These are phyloP conservation scores for Alfaro cultratus DNA, from an alignment of 2,797 vertebrate genomes.

Conservation along the genomic window DNA sequence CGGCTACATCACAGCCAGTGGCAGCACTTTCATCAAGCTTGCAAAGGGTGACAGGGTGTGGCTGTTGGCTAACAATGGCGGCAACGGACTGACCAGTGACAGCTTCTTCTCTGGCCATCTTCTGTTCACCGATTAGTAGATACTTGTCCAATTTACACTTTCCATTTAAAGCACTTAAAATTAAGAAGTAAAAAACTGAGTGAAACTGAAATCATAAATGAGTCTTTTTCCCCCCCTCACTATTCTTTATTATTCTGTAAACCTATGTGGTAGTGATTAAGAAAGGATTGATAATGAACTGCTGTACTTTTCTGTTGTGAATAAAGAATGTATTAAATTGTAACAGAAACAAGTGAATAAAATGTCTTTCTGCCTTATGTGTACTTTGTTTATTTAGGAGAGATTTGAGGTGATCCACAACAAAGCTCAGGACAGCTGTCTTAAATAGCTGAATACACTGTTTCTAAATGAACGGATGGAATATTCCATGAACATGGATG, in stretches of 20 bases:
- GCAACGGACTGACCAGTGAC: constrained; percentile 45
- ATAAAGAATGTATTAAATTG: neutral
- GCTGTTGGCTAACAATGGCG: constrained; percentile 19
- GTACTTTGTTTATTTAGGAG: neutral
- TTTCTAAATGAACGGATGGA: neutral
- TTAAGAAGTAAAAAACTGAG: neutral
- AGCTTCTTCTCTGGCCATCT: constrained; percentile 68
- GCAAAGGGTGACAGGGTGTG: constrained; percentile 43
- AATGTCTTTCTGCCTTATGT: neutral
- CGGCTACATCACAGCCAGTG: constrained; percentile 39
- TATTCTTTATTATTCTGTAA: neutral
- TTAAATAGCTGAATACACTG: neutral
- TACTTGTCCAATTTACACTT: neutral
- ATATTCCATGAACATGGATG: neutral
- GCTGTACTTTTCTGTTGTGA: neutral
- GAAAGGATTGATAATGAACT: neutral
- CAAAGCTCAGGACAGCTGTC: neutral
- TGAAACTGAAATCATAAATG: neutral
- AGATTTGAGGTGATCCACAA: neutral
- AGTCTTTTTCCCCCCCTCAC: neutral
- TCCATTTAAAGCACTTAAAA: neutral
- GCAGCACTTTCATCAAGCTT: constrained; percentile 49
- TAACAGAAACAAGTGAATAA: neutral
- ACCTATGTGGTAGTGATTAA: neutral
- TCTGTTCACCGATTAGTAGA: constrained; percentile 53